phyloP scores from a whole-genome alignment of 2,797 vertebrate genomes.

The Podarcis siculus region DNA sequence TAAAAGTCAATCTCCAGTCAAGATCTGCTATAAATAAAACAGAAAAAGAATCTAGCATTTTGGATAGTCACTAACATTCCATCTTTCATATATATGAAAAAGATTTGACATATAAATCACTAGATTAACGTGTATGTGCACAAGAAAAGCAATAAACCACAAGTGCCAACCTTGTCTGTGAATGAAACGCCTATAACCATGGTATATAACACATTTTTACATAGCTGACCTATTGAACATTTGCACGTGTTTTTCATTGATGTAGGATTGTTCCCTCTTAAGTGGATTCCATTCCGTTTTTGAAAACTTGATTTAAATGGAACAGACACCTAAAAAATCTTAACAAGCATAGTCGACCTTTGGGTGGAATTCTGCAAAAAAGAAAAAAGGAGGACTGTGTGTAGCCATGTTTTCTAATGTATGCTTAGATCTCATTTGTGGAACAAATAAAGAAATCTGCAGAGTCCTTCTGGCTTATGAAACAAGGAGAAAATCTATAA shows the following conservation, averaged over 20 bases:
- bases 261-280: constrained; percentile 67
- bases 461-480: constrained; percentile 33
- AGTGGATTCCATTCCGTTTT: constrained; percentile 63
- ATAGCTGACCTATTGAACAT: constrained; percentile 71
- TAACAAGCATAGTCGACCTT: constrained; percentile 71
- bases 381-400: constrained; percentile 25
- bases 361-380: constrained; percentile 58
- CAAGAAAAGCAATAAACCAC: constrained; percentile 66
- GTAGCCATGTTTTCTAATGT: constrained; percentile 53
- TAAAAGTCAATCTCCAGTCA: constrained; percentile 20
- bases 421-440: constrained; percentile 34
- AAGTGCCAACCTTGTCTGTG: constrained; percentile 57
- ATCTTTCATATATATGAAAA: constrained; percentile 28
- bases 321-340: constrained; percentile 75
- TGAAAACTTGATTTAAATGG: constrained; percentile 70
- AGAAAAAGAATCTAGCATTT: constrained; percentile 15
- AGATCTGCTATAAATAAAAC: constrained; percentile 24
- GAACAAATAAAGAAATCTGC: constrained; percentile 33
- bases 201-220: constrained; percentile 72
- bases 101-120: constrained; percentile 15
- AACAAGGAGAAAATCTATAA: constrained; percentile 32
- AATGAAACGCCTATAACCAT: constrained; percentile 73
- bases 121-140: constrained; percentile 46
- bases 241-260: constrained; percentile 78
- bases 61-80: constrained; percentile 18